A percentile compares a stretch with the other conserved stretches of the same genome.
Evolutionary conservation across 2,797 vertebrate species (phyloP).

Genomic region (Helostoma temminkii): DNA sequence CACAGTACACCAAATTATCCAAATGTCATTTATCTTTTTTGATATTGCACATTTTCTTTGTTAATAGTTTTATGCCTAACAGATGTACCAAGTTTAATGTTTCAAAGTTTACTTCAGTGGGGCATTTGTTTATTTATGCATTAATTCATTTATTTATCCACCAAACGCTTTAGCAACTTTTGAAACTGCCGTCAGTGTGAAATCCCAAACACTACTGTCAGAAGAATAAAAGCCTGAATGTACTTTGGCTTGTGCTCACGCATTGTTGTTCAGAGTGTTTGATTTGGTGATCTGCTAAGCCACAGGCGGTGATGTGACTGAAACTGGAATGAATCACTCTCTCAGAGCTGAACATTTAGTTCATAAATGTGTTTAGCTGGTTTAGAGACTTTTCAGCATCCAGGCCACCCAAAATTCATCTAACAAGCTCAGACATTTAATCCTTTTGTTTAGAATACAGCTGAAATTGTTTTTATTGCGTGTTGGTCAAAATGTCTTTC

Average conservation of each 20-base stretch:
- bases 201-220: conserved; percentile 9
- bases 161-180: background rate
- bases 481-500: background rate
- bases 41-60: conserved; percentile 24
- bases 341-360: conserved; percentile 11
- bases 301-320: conserved; percentile 16
- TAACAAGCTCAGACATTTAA: background rate
- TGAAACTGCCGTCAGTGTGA: conserved; percentile 1
- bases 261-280: conserved; percentile 23
- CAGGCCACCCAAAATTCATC: conserved; percentile 27
- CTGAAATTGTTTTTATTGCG: background rate
- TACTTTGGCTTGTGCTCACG: background rate
- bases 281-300: conserved; percentile 29
- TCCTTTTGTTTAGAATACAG: background rate
- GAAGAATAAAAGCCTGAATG: conserved; percentile 10
- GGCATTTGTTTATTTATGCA: background rate
- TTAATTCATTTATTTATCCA: background rate
- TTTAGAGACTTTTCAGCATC: background rate
- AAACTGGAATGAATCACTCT: conserved; percentile 33
- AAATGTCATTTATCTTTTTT: conserved; percentile 30
- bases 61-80: background rate
- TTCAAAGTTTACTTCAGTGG: background rate
- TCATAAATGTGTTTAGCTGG: background rate
- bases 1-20: conserved; percentile 23
- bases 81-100: background rate